phyloP scores from a whole-genome alignment of 2,888 invertebrate genomes.

The Drosophila silvestris region DNA sequence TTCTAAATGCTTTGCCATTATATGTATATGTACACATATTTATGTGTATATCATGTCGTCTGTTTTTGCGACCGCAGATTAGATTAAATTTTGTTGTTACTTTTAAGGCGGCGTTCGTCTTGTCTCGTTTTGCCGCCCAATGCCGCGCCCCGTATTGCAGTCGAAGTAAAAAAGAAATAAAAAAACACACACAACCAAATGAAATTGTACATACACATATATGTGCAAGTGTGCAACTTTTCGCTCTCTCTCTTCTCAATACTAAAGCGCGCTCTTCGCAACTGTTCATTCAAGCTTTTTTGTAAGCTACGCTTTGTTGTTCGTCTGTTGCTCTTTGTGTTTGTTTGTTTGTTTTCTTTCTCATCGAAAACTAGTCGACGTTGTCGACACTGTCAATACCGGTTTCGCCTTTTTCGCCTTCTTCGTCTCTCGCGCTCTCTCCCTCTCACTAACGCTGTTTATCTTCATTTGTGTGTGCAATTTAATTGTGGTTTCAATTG shows the following conservation, averaged over 20 bases:
- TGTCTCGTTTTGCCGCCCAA: conserved; percentile 17
- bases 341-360: conserved; percentile 69
- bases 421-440: background rate
- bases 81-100: conserved; percentile 76
- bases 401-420: conserved; percentile 68
- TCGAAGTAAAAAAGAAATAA: conserved; percentile 37
- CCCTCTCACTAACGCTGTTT: conserved; percentile 18
- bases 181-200: conserved; percentile 4
- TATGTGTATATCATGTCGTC: conserved; percentile 37
- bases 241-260: conserved; percentile 29
- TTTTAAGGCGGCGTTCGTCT: conserved; percentile 65
- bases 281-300: conserved; percentile 58
- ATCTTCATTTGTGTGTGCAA: conserved; percentile 63
- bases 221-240: conserved; percentile 23
- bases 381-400: conserved; percentile 55
- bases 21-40: conserved; percentile 3
- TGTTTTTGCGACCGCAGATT: conserved; percentile 71
- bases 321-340: conserved; percentile 54
- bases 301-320: conserved; percentile 67
- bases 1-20: conserved; percentile 9
- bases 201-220: conserved; percentile 1
- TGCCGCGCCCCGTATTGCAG: conserved; percentile 41
- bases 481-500: conserved; percentile 77
- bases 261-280: conserved; percentile 27
- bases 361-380: conserved; percentile 69